Conservation (phyloP, 2,113 vertebrate genomes). For the Mormoops blainvillei region DNA sequence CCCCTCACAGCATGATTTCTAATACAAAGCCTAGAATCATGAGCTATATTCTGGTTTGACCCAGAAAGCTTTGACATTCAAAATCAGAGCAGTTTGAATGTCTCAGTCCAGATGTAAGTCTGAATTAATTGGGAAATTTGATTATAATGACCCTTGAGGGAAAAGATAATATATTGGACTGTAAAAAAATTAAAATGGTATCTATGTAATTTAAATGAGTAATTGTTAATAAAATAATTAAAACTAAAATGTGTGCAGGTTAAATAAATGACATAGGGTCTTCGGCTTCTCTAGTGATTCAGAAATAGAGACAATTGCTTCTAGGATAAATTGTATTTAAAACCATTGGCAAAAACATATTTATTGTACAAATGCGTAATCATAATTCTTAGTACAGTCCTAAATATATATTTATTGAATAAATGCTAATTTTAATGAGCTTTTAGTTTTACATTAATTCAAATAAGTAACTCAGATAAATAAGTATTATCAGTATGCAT, state of each 20-base stretch:
- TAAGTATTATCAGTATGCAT: background rate
- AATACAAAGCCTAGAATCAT: slow-evolving; percentile 34
- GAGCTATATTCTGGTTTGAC: slow-evolving; percentile 52
- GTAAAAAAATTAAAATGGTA: background rate
- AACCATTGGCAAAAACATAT: background rate
- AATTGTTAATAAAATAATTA: slow-evolving; percentile 46
- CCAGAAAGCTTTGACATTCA: slow-evolving; percentile 74
- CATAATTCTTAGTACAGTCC: background rate
- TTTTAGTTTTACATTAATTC: slow-evolving; percentile 1
- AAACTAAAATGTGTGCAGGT: slow-evolving; percentile 39
- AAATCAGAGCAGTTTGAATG: slow-evolving; percentile 53
- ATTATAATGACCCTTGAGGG: slow-evolving; percentile 68
- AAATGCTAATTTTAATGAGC: background rate
- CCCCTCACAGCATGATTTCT: slow-evolving; percentile 17
- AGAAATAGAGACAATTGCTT: background rate
- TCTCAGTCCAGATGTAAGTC: slow-evolving; percentile 54
- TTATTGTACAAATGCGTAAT: background rate
- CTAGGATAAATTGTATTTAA: background rate
- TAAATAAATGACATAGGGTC: slow-evolving; percentile 42
- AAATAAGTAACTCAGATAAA: background rate
- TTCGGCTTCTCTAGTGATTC: background rate
- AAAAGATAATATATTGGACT: slow-evolving; percentile 54
- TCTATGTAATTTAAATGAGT: slow-evolving; percentile 55
- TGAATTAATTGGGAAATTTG: slow-evolving; percentile 75
- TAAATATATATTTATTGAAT: background rate